Base-by-base conservation (phyloP, 2,113 vertebrate genomes). In the Nerophis ophidion region DNA sequence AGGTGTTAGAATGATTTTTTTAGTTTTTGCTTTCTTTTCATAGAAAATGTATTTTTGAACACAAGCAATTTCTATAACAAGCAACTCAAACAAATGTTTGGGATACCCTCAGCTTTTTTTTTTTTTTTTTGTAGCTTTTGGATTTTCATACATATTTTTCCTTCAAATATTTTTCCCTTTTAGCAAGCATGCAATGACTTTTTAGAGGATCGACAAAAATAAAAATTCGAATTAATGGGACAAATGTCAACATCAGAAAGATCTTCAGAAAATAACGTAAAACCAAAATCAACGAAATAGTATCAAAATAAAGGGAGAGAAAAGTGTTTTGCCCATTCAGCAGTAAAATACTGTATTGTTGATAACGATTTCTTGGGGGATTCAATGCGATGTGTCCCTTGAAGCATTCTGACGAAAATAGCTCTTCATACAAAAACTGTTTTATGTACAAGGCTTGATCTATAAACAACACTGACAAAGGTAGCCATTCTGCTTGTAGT, bases 361-460 rank as follows among this genome's bases (percentile, higher is more conserved):
- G 75, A 86, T 83, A 80, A 66, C 66, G 26, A 80, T 84, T 86
- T 88, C 86, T 53, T 72, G 80, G 86, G 85, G 80, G 78, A 79
- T 84, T 84, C 70, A 72, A 84, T 79, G 76, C 85, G 82, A 87
- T 76, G 71, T 92, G 92, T 93, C 92, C 93, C 92, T 91, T 93
- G 91, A 91, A 91, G 94, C 92, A 89, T 92, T 91, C 87, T 91
- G 89, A 89, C 92, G 95, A 98, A 98, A 98, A 99, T 99, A 98
- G 95, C 92, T 94, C 86, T 99, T 97, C 95, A 94, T 99, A 97
- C 93, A 98, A 99, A 44, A 98, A 98, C 92, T 91, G 91, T 94
- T 85, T 92, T 61, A 89, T 98, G 88, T 96, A 96, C 95, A 98
- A 91, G 92, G 79, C 88, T 91, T 82, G 90, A 91, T 75, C 78